phyloP scores from a whole-genome alignment of 2,888 invertebrate genomes.

The Notocelia uddmanniana region DNA sequence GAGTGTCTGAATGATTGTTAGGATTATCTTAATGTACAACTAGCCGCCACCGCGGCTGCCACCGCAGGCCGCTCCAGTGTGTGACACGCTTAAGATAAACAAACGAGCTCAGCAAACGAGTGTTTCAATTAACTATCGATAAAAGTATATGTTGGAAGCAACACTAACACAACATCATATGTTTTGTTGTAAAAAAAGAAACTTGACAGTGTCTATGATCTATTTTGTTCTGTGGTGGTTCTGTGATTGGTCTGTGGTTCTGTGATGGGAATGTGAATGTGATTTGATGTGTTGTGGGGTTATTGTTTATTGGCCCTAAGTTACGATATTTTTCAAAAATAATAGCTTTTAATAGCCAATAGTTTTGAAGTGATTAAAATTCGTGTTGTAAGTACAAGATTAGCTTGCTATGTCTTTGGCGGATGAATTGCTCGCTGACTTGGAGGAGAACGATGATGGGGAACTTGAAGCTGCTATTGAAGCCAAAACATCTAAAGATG shows the following conservation, averaged over 20 bases:
- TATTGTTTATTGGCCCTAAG: neutral
- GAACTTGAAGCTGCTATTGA: slow-evolving; percentile 87
- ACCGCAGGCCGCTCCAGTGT: too few species aligned
- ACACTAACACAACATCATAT: neutral
- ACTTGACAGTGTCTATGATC: neutral
- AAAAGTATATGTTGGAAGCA: neutral
- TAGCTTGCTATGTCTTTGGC: slow-evolving; percentile 94
- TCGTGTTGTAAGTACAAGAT: neutral
- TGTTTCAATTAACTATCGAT: slow-evolving; percentile 1
- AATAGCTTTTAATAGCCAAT: neutral
- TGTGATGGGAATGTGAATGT: too few species aligned
- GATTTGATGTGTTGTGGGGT: neutral
- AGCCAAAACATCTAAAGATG: slow-evolving; percentile 73
- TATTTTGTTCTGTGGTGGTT: too few species aligned
- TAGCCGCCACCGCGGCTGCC: too few species aligned
- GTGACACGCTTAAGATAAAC: too few species aligned
- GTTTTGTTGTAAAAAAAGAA: slow-evolving; percentile 19
- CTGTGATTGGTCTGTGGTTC: too few species aligned
- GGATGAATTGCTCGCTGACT: slow-evolving; percentile 98
- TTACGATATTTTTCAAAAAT: neutral
- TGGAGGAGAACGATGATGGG: slow-evolving; percentile 96
- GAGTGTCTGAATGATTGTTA: too few species aligned
- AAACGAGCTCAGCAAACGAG: neutral
- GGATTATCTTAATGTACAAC: too few species aligned
- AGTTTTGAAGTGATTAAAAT: neutral